Conservation (phyloP, 2,888 invertebrate genomes). For the Drosophila kanekoi region DNA sequence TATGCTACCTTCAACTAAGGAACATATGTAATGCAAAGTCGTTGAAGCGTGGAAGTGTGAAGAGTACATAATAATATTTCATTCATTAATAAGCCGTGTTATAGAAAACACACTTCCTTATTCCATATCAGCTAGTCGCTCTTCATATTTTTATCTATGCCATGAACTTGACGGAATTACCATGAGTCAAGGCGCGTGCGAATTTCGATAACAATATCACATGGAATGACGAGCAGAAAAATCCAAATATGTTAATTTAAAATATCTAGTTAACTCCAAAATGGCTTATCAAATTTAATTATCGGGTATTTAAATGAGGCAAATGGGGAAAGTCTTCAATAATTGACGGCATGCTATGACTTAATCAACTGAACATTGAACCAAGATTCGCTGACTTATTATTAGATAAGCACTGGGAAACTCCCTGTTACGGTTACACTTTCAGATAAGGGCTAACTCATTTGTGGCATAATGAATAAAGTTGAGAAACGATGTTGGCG, state of each 20-base stretch:
- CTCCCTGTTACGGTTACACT: background rate
- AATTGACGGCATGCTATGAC: background rate
- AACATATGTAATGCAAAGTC: no score
- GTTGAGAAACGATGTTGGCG: background rate
- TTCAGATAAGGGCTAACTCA: background rate
- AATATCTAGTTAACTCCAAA: constrained; percentile 5
- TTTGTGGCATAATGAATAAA: background rate
- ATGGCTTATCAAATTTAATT: constrained; percentile 9
- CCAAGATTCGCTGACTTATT: background rate
- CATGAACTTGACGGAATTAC: background rate
- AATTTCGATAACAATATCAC: background rate
- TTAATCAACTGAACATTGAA: background rate
- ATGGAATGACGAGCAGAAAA: background rate
- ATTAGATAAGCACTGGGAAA: constrained; percentile 1
- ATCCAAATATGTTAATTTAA: constrained; percentile 11
- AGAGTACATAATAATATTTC: background rate
- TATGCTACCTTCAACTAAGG: no score
- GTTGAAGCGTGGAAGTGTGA: no score
- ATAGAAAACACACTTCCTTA: background rate
- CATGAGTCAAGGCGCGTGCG: background rate
- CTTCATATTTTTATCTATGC: background rate
- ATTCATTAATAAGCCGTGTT: background rate
- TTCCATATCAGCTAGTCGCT: background rate
- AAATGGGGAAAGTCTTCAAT: background rate
- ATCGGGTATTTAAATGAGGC: background rate